A percentile compares a stretch with the other conserved stretches of the same genome.
Evolutionary conservation across 2,888 invertebrate genomes (phyloP).

Genomic region (Onchidella celtica): DNA sequence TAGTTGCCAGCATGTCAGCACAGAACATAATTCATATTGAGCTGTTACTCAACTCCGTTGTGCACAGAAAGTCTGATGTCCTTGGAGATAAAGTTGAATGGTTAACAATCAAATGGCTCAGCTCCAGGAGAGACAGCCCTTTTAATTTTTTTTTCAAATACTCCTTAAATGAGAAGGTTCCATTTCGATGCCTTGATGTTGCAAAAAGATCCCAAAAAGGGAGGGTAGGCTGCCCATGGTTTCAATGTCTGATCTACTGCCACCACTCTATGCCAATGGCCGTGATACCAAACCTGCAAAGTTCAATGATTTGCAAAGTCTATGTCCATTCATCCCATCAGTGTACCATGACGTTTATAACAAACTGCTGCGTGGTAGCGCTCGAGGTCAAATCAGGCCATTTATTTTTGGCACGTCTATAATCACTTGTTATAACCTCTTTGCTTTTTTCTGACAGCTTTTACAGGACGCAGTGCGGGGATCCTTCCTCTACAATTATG

Average conservation of each 20-base stretch:
- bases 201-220: neutral
- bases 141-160: neutral
- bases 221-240: neutral
- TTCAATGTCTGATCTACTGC: neutral
- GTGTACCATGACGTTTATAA: slow-evolving; percentile 1
- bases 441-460: no score
- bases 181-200: neutral
- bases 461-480: no score
- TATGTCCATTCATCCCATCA: slow-evolving; percentile 8
- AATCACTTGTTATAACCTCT: no score
- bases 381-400: neutral
- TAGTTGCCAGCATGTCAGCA: neutral
- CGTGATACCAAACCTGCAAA: slow-evolving; percentile 5
- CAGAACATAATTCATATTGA: neutral
- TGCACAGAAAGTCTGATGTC: neutral
- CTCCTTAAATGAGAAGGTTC: neutral
- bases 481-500: no score
- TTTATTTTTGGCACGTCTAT: no score
- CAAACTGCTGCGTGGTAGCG: neutral
- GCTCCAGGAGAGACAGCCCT: neutral
- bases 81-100: neutral
- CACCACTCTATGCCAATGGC: neutral
- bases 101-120: neutral
- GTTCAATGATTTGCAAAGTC: neutral
- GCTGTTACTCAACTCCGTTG: neutral